phyloP scores from a whole-genome alignment of 2,113 vertebrate species.

The Rhinolophus ferrumequinum region DNA sequence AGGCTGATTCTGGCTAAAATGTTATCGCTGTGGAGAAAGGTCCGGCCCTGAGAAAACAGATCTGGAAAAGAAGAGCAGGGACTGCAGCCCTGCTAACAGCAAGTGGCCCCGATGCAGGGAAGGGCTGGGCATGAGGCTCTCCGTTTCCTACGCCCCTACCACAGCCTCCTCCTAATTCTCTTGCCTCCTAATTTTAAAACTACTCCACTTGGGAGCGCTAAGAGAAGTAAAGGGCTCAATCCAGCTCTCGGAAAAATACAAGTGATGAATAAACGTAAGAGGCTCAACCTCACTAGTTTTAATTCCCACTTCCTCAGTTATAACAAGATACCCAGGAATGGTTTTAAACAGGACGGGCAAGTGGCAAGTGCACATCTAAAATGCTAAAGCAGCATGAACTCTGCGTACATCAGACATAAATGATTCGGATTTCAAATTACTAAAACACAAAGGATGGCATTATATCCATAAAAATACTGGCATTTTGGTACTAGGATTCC shows the following conservation, averaged over 20 bases:
- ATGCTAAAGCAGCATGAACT: neutral
- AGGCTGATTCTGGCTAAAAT: neutral
- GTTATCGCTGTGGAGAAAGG: neutral
- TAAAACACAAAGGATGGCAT: neutral
- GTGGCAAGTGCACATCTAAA: neutral
- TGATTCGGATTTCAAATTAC: neutral
- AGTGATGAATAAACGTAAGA: neutral
- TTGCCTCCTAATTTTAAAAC: neutral
- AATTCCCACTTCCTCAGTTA: neutral
- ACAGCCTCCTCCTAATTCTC: neutral
- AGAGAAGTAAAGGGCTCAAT: neutral
- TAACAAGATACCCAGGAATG: neutral
- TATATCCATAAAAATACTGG: neutral
- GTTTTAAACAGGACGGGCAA: neutral
- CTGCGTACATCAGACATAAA: neutral
- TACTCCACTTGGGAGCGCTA: neutral
- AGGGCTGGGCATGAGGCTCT: neutral
- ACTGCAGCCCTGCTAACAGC: neutral
- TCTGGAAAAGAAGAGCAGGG: neutral
- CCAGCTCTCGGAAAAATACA: neutral
- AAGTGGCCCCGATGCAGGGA: no score
- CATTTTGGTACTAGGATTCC: neutral
- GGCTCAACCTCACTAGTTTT: neutral
- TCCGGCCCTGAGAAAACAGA: neutral
- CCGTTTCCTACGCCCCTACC: neutral